Evolutionary conservation across 2,797 vertebrate species (phyloP).

Genomic region (Centroberyx gerrardi): DNA sequence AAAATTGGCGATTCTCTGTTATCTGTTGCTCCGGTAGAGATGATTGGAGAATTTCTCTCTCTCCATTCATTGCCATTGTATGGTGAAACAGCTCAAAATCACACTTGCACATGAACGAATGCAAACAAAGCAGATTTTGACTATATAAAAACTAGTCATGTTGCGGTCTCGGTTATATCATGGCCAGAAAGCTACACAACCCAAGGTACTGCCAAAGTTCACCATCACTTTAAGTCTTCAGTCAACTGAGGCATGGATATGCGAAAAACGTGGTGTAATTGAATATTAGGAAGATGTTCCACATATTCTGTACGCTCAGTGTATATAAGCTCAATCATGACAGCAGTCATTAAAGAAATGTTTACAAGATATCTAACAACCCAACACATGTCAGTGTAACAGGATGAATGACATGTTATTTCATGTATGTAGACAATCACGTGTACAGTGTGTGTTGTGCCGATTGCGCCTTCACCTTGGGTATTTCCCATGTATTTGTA

Average conservation of each 20-base stretch:
- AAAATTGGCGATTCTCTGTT: too few species aligned
- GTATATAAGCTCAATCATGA: not conserved
- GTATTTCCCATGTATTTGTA: slow-evolving; percentile 3
- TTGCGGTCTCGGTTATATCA: too few species aligned
- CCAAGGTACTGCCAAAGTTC: too few species aligned
- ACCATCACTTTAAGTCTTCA: not conserved
- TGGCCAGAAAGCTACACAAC: too few species aligned
- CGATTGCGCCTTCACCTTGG: not conserved
- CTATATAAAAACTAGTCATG: too few species aligned
- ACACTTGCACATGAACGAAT: too few species aligned
- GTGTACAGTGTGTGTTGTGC: slow-evolving; percentile 10
- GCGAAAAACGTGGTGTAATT: not conserved
- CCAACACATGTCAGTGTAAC: slow-evolving; percentile 3
- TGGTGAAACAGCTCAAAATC: too few species aligned
- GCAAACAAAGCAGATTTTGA: too few species aligned
- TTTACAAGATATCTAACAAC: not conserved
- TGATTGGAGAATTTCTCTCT: too few species aligned
- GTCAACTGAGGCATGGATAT: not conserved
- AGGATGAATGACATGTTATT: not conserved
- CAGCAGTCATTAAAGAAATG: not conserved
- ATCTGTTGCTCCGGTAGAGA: too few species aligned
- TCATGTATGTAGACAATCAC: slow-evolving; percentile 32
- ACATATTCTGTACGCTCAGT: not conserved
- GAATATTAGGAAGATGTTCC: not conserved
- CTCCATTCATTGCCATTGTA: too few species aligned